Evolutionary conservation across 1,140 invertebrate species (phyloP).

Genomic region (Cydia amplana): DNA sequence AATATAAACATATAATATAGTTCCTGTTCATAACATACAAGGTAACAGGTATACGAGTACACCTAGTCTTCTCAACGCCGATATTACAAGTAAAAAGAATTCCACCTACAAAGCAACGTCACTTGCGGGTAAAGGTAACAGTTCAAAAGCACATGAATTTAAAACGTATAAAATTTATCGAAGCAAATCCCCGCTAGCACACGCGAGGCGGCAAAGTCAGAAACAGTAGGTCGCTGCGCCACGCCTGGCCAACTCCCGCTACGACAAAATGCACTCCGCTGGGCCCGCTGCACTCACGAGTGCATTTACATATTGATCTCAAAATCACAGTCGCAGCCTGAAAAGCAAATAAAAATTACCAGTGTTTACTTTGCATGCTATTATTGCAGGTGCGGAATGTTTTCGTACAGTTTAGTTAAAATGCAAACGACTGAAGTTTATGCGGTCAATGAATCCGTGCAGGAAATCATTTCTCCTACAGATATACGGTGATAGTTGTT

Average conservation of each 20-base stretch:
- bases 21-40: too few relatives aligned
- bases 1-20: background rate
- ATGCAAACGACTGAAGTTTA: background rate
- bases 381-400: constrained; percentile 24
- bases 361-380: constrained; percentile 17
- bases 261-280: constrained; percentile 66
- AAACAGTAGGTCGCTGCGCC: constrained; percentile 40
- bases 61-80: background rate
- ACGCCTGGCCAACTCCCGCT: constrained; percentile 47
- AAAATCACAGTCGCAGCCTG: constrained; percentile 58
- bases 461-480: too few relatives aligned
- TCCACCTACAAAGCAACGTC: background rate
- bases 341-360: constrained; percentile 52
- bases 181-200: constrained; percentile 10
- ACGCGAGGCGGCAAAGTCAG: constrained; percentile 27
- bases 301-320: constrained; percentile 75
- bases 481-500: too few relatives aligned
- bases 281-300: constrained; percentile 59
- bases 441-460: background rate
- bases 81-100: background rate
- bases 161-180: constrained; percentile 16
- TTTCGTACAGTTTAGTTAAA: constrained; percentile 10
- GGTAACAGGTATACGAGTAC: too few relatives aligned
- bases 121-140: constrained; percentile 16
- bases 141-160: constrained; percentile 20